Evolutionary conservation across 2,113 vertebrate genomes (phyloP).

Genomic region (Tetraodon nigroviridis): DNA sequence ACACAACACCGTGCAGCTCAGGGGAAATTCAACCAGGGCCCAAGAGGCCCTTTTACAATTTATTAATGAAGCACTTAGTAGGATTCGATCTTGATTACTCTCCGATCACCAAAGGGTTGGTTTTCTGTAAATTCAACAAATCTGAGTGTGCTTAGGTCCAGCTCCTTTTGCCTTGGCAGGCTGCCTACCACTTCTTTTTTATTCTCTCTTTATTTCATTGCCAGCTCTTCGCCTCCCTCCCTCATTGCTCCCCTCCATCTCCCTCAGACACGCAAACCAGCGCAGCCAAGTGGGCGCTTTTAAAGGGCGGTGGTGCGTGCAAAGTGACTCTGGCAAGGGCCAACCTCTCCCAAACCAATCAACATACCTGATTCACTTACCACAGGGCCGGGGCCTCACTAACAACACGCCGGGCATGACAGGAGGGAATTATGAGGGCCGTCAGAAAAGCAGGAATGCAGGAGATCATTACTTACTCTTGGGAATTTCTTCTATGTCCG

Average conservation of each 20-base stretch:
- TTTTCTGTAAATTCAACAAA: constrained; percentile 6
- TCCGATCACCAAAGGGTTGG: not conserved
- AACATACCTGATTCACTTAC: constrained; percentile 68
- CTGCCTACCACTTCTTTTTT: constrained; percentile 45
- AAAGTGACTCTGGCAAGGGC: constrained; percentile 60
- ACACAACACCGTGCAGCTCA: constrained; percentile 13
- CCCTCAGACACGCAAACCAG: constrained; percentile 50
- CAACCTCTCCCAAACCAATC: constrained; percentile 60
- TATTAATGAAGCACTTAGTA: not conserved
- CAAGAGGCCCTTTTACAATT: not conserved
- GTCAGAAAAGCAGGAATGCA: constrained; percentile 1
- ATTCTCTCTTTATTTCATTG: constrained; percentile 46
- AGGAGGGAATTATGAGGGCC: constrained; percentile 4
- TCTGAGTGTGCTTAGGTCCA: constrained; percentile 24
- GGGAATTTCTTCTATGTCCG: constrained; percentile 2
- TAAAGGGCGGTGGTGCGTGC: constrained; percentile 55
- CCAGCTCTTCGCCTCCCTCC: constrained; percentile 44
- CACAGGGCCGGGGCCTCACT: constrained; percentile 46
- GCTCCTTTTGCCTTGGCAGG: constrained; percentile 49
- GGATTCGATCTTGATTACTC: constrained; percentile 4
- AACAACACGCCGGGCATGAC: constrained; percentile 32
- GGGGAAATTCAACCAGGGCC: constrained; percentile 5
- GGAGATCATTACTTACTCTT: constrained; percentile 1
- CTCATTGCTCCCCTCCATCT: constrained; percentile 40
- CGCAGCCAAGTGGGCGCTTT: constrained; percentile 48